Evolutionary conservation across 2,113 vertebrate species (phyloP).

Genomic region (Raja brachyura): DNA sequence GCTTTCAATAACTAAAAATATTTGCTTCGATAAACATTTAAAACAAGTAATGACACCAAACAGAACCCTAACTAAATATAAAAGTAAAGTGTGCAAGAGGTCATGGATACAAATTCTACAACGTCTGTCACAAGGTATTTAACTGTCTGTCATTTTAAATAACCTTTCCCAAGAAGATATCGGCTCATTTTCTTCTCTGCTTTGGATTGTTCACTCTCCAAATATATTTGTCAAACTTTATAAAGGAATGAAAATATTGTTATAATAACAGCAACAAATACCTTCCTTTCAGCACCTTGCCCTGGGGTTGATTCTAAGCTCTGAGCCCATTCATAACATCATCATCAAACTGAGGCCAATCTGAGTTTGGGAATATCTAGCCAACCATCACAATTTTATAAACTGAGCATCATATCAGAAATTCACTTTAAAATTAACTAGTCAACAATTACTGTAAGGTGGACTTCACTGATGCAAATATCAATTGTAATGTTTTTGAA

Average conservation of each 20-base stretch:
- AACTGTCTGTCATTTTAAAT: not conserved
- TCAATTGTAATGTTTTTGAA: not conserved
- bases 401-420: not conserved
- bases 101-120: not conserved
- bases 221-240: not conserved
- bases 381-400: not conserved
- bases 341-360: not conserved
- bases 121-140: not conserved
- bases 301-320: not conserved
- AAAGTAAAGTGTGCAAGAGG: not conserved
- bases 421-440: not conserved
- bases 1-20: not conserved
- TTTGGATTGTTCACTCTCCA: not conserved
- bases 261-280: not conserved
- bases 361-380: not conserved
- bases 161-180: not conserved
- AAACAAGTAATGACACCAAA: not conserved
- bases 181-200: not conserved
- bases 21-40: not conserved
- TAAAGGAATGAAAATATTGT: not conserved
- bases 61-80: not conserved
- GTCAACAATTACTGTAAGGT: not conserved
- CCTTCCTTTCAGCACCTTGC: not conserved
- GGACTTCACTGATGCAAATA: not conserved
- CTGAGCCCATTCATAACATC: not conserved